phyloP scores from a whole-genome alignment of 2,797 vertebrate species.

The Aulostomus chinensis region DNA sequence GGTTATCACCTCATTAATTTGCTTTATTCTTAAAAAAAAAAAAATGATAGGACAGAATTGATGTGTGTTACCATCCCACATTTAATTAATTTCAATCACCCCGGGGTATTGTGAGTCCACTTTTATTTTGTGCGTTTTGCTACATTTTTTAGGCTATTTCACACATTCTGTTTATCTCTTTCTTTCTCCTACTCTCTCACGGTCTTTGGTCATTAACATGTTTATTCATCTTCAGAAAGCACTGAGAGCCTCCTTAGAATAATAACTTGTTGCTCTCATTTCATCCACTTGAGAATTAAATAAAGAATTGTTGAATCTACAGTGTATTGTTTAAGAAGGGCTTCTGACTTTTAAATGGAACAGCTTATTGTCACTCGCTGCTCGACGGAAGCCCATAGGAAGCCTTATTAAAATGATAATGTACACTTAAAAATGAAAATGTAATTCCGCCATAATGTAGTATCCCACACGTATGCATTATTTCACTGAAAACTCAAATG shows the following conservation, averaged over 20 bases:
- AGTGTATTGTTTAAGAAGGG: no score
- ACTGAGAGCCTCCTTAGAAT: slow-evolving; percentile 29
- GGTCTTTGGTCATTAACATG: slow-evolving; percentile 45
- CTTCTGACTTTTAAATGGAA: no score
- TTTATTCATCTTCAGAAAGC: slow-evolving; percentile 43
- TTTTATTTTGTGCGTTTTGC: slow-evolving; percentile 38
- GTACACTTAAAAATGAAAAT: no score
- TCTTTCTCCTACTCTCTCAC: slow-evolving; percentile 4
- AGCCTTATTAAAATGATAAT: no score
- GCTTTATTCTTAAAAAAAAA: slow-evolving; percentile 4
- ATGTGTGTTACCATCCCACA: slow-evolving; percentile 19
- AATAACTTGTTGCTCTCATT: slow-evolving; percentile 35
- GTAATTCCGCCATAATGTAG: no score
- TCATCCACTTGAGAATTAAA: slow-evolving; percentile 30
- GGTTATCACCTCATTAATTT: slow-evolving; percentile 54
- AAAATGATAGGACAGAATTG: slow-evolving; percentile 17
- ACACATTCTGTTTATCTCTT: slow-evolving; percentile 25
- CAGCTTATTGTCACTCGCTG: no score
- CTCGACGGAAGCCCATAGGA: no score
- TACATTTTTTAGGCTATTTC: slow-evolving; percentile 46
- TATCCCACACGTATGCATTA: no score
- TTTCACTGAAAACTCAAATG: no score
- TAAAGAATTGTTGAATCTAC: slow-evolving; percentile 13
- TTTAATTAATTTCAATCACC: slow-evolving; percentile 63
- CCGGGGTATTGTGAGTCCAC: slow-evolving; percentile 40